These are phyloP conservation scores for Acrossocheilus wenchowensis DNA, from an alignment of 2,797 vertebrate genomes.

Conservation along the genomic window DNA sequence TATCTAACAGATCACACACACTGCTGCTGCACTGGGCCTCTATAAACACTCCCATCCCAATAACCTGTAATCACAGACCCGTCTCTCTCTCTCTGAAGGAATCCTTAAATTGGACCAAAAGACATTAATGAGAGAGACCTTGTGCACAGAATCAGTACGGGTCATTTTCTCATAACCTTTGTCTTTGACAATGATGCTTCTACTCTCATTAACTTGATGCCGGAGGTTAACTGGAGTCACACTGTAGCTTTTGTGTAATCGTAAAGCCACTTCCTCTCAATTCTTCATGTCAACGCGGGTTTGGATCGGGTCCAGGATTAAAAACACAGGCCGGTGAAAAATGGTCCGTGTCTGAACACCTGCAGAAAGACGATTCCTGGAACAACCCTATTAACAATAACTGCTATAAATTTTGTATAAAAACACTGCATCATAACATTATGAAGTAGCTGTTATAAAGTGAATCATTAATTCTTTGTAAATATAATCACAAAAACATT, in stretches of 20 bases:
- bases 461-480: background rate
- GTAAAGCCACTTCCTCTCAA: constrained; percentile 65
- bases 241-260: constrained; percentile 62
- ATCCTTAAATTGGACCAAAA: constrained; percentile 14
- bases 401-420: background rate
- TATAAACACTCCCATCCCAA: background rate
- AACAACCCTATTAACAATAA: background rate
- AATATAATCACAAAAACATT: constrained; percentile 9
- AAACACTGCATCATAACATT: background rate
- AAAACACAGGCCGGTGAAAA: constrained; percentile 3
- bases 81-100: background rate
- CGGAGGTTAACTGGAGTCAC: constrained; percentile 71
- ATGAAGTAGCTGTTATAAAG: background rate
- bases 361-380: constrained; percentile 15
- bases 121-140: background rate
- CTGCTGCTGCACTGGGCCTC: background rate
- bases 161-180: constrained; percentile 9
- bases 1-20: too few species aligned
- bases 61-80: background rate
- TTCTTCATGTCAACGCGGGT: constrained; percentile 64
- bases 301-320: constrained; percentile 66
- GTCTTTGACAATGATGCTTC: constrained; percentile 15
- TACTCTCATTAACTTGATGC: constrained; percentile 44
- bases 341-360: constrained; percentile 16
- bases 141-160: background rate